A percentile compares a stretch with the other conserved stretches of the same genome.
phyloP scores from a whole-genome alignment of 1,140 invertebrate species.

The Musca domestica region DNA sequence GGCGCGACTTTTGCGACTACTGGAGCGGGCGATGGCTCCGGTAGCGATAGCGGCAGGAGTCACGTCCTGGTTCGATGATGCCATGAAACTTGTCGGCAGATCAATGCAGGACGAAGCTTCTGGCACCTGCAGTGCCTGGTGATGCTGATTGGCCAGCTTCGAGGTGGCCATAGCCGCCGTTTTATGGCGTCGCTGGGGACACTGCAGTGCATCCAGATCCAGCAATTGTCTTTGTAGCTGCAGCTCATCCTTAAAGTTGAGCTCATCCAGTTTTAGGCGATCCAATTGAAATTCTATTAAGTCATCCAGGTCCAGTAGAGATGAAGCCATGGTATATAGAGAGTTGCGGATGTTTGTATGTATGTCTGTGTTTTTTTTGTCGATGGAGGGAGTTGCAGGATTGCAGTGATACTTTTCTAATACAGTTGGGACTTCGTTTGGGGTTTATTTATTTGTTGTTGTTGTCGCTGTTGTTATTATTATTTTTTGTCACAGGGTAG shows the following conservation, averaged over 20 bases:
- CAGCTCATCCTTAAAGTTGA: slow-evolving; percentile 38
- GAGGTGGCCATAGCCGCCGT: neutral
- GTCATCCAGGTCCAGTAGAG: slow-evolving; percentile 31
- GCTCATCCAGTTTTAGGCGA: slow-evolving; percentile 32
- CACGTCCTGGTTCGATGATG: neutral
- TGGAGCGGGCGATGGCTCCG: neutral
- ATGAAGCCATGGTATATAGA: slow-evolving; percentile 26
- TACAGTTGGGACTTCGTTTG: neutral
- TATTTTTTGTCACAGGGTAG: neutral
- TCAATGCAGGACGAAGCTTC: neutral
- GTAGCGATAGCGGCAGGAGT: neutral
- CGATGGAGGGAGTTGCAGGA: neutral
- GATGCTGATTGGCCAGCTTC: slow-evolving; percentile 17
- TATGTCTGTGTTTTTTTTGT: neutral
- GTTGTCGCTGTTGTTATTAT: neutral
- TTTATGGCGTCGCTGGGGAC: slow-evolving; percentile 1
- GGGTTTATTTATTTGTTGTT: neutral
- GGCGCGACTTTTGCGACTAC: neutral
- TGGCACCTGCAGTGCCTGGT: slow-evolving; percentile 13
- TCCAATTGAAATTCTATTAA: slow-evolving; percentile 38
- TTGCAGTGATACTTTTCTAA: too few species aligned
- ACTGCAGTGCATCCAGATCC: slow-evolving; percentile 27
- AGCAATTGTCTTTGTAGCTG: slow-evolving; percentile 34
- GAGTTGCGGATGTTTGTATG: neutral
- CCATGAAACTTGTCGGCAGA: neutral